Percentiles rank a stretch among this genome's conserved stretches.
These are phyloP conservation scores for Cremastinae sp. DNA, from an alignment of 2,888 invertebrate species.

Conservation along the genomic window DNA sequence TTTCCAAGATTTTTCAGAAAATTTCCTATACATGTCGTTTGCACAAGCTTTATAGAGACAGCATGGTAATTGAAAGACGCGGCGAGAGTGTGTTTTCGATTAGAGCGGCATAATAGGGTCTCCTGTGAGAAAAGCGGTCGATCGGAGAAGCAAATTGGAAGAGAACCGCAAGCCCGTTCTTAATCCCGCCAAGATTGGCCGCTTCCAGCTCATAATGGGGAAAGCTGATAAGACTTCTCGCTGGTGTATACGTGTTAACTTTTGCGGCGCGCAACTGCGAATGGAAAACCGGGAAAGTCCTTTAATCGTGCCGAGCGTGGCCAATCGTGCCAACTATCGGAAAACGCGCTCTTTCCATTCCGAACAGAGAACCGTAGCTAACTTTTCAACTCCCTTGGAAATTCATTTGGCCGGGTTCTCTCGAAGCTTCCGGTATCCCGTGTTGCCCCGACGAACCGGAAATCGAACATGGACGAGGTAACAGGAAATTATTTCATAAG, in stretches of 20 bases:
- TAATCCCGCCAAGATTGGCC: constrained; percentile 7
- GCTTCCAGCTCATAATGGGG: constrained; percentile 1
- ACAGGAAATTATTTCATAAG: constrained; percentile 37
- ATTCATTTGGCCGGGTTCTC: constrained; percentile 40
- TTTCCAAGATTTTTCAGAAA: too few species aligned
- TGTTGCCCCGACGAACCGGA: constrained; percentile 24
- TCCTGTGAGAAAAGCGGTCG: too few species aligned
- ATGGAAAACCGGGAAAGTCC: constrained; percentile 2
- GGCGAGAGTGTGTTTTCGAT: too few species aligned
- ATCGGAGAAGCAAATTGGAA: neutral
- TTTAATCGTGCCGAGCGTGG: neutral
- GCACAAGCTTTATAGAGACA: too few species aligned
- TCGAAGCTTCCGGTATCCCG: constrained; percentile 31
- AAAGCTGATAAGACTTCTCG: constrained; percentile 10
- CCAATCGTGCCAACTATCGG: constrained; percentile 14
- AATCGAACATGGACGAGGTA: constrained; percentile 21
- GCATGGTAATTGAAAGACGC: too few species aligned
- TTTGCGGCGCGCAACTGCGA: neutral
- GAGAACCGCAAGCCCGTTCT: constrained; percentile 25
- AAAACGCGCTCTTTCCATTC: neutral
- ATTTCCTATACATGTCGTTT: too few species aligned
- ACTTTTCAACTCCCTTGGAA: constrained; percentile 7
- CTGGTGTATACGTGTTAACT: neutral
- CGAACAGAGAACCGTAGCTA: neutral
- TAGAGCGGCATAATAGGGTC: too few species aligned